Conservation (phyloP, 2,113 vertebrate species). For the Cathartes aura region DNA sequence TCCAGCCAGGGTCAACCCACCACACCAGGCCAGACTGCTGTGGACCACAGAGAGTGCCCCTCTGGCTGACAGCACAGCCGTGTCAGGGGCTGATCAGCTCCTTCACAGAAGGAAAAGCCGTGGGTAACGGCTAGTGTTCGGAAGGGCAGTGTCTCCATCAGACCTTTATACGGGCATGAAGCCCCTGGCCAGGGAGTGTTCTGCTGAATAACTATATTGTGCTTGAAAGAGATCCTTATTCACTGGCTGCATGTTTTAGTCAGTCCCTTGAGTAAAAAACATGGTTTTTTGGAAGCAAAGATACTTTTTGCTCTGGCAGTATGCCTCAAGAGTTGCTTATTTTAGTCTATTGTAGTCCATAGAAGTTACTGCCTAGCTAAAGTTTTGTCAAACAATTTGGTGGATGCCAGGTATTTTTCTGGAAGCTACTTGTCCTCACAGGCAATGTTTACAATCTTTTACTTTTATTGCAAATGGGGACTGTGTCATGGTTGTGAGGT, state of each 20-base stretch:
- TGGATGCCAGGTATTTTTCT: background rate
- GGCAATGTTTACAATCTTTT: background rate
- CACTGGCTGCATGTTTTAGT: background rate
- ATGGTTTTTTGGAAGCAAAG: background rate
- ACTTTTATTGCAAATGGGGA: background rate
- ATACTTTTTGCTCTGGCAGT: background rate
- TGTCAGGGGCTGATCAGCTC: background rate
- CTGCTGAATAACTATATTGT: background rate
- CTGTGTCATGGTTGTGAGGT: background rate
- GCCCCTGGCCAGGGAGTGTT: background rate
- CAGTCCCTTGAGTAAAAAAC: background rate
- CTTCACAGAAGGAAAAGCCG: background rate
- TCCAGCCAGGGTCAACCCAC: no score
- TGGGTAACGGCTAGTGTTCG: accelerated
- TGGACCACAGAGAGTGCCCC: accelerated
- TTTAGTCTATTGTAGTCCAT: background rate
- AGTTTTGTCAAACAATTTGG: background rate
- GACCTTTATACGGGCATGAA: background rate
- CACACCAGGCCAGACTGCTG: background rate
- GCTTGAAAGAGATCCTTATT: background rate
- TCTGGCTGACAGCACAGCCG: background rate
- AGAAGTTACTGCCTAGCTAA: background rate
- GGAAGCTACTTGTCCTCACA: background rate
- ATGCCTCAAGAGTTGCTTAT: background rate
- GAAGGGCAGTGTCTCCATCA: background rate